Conservation (phyloP, 1,140 invertebrate species). For the Drosophila funebris region DNA sequence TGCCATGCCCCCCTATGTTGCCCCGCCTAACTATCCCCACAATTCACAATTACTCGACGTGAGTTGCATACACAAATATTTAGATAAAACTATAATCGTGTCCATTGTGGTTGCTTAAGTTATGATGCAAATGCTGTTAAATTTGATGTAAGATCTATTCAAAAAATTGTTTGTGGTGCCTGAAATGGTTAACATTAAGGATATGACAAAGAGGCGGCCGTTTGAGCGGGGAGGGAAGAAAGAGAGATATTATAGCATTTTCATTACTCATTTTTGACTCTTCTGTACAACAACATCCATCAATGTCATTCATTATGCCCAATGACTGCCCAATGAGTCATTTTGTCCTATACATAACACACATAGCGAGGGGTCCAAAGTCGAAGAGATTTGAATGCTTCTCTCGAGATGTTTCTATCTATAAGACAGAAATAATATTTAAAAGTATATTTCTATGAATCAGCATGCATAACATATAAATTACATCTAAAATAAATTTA, state of each 20-base stretch:
- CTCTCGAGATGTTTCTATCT: too few relatives aligned
- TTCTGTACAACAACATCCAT: constrained; percentile 18
- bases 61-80: constrained; percentile 23
- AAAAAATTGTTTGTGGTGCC: constrained; percentile 2
- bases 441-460: too few relatives aligned
- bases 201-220: background rate
- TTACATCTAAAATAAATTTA: too few relatives aligned
- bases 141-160: constrained; percentile 31
- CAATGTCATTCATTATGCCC: constrained; percentile 19
- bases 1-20: background rate
- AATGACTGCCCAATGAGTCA: constrained; percentile 10
- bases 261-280: constrained; percentile 20
- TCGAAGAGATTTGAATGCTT: background rate
- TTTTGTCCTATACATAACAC: background rate
- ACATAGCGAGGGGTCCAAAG: background rate
- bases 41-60: constrained; percentile 13
- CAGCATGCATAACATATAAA: too few relatives aligned
- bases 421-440: too few relatives aligned
- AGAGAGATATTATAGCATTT: background rate
- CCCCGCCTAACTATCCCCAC: background rate
- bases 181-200: constrained; percentile 15
- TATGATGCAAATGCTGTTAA: constrained; percentile 41
- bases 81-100: constrained; percentile 5
- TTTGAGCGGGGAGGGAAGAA: background rate
- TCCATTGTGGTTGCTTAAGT: background rate